Percentiles rank a stretch among this genome's conserved stretches.
Evolutionary conservation across 2,888 invertebrate species (phyloP).

Genomic region (Protonemura montana): DNA sequence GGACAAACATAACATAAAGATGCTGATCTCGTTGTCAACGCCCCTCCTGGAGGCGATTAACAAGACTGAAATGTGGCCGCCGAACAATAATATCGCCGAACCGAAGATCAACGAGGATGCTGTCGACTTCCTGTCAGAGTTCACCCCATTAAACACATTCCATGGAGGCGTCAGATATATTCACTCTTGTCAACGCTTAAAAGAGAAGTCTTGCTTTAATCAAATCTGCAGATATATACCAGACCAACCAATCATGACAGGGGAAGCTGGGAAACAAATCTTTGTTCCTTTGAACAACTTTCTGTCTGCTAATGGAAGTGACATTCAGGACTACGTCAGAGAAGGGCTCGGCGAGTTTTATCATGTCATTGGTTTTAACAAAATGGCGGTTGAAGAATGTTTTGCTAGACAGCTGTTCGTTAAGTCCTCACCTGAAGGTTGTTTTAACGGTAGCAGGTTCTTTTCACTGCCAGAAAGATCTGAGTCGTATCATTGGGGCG

Average conservation of each 20-base stretch:
- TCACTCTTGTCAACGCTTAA: neutral
- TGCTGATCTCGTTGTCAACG: constrained; percentile 25
- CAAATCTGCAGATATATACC: neutral
- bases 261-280: neutral
- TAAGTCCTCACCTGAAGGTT: neutral
- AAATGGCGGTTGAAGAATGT: constrained; percentile 29
- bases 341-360: neutral
- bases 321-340: neutral
- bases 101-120: neutral
- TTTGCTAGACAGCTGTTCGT: constrained; percentile 24
- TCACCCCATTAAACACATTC: neutral
- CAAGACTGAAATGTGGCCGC: constrained; percentile 15
- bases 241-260: neutral
- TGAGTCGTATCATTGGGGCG: neutral
- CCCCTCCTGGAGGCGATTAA: neutral
- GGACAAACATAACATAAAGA: neutral
- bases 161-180: constrained; percentile 22
- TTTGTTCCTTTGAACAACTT: constrained; percentile 1
- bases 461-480: constrained; percentile 20
- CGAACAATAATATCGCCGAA: neutral
- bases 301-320: constrained; percentile 28
- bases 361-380: constrained; percentile 13
- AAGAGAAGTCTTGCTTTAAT: neutral
- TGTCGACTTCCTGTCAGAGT: neutral
- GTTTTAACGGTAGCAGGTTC: constrained; percentile 16